phyloP scores from a whole-genome alignment of 2,113 vertebrate genomes.

The Rhinolophus sinicus region DNA sequence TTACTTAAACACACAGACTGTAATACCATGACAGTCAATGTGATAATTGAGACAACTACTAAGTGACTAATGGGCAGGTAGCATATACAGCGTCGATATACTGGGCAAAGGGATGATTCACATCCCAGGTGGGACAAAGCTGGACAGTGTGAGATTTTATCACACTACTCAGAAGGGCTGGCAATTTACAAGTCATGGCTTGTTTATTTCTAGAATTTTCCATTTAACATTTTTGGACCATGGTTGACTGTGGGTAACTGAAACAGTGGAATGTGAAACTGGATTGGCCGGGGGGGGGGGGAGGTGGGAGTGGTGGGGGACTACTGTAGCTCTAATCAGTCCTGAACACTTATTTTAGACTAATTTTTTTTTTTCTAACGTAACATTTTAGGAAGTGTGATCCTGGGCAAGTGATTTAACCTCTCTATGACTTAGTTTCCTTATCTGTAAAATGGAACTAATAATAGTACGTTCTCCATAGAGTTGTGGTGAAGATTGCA shows the following conservation, averaged over 20 bases:
- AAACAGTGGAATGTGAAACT: too few relatives aligned
- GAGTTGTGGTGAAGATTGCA: background rate
- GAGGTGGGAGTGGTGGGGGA: too few relatives aligned
- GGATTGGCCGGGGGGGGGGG: too few relatives aligned
- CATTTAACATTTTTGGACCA: background rate
- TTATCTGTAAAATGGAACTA: background rate
- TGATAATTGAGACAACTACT: background rate
- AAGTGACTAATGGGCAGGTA: background rate
- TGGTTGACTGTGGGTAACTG: too few relatives aligned
- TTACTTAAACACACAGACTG: background rate
- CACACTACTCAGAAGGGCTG: background rate
- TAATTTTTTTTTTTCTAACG: background rate
- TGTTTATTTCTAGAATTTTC: background rate
- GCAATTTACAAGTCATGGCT: background rate
- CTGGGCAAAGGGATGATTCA: background rate
- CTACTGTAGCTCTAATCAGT: background rate
- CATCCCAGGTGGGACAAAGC: too few relatives aligned
- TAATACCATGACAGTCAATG: background rate
- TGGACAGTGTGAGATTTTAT: background rate
- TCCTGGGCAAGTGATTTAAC: background rate
- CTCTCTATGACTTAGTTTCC: background rate
- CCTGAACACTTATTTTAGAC: background rate
- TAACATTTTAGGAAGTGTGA: background rate
- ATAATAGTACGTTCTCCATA: background rate
- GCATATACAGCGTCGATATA: too few relatives aligned